Base-by-base conservation (phyloP, 2,113 vertebrate genomes). In the Tragelaphus imberbis region DNA sequence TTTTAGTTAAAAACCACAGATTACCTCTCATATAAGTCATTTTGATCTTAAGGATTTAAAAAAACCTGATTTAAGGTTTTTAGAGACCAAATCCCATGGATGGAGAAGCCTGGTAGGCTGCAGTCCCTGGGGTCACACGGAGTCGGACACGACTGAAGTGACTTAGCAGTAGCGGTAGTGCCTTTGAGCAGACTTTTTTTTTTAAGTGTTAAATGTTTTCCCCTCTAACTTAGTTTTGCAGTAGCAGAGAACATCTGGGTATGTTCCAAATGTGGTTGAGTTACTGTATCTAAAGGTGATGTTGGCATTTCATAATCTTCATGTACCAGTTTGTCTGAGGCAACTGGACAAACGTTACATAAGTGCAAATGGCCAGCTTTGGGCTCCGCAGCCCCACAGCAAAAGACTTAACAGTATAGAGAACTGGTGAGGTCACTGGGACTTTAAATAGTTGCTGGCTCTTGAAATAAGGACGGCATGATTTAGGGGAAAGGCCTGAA, bases 361-460 rank as follows among this genome's bases (percentile, higher is more conserved):
- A 81, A 82, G 86, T 49, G 49, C 56, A 44, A 4, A 30, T 58
- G 27, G 58, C 82, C 63, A 5, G 75, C 47, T 91, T 61, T 55
- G 77, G 56, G 25, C 44, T 77, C 59, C 21, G 30, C 15, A 71
- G 51, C 77, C 49, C 33, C 12, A 51, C 80, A 28, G 65, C 77
- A n/a, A n/a, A 80, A 77, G 81, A 36, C 40, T 59, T 81, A 44
- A 28, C 2, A 2, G 77, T 88, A 30, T 91, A 28, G 56, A 25
- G 47, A 19, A 19, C 80, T 90, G 84, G 21, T 95, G 94, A 97
- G 95, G 75, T 98, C 59, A 95, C 55, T 49, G 5, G n/a, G 65
- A 12, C 96, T 97, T 92, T 94, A 97, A 98, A 96, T 98, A 98
- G 97, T 91, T 36, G 33, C 58, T 96, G 84, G 93, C 93, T 93